Conservation (phyloP, 2,113 vertebrate species). For the Anseranas semipalmata region DNA sequence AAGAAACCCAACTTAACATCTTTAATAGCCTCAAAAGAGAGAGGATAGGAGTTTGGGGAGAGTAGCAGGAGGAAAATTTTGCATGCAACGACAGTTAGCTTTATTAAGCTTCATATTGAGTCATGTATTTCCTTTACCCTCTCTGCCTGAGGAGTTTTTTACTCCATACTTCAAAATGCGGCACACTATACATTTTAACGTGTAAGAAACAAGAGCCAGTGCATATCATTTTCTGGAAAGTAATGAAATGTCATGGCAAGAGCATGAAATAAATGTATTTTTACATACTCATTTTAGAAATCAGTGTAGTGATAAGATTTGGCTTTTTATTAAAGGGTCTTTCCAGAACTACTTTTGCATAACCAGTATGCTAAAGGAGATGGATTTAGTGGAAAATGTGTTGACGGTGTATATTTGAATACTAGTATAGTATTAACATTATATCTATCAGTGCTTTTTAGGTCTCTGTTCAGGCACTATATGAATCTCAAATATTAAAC, state of each 20-base stretch:
- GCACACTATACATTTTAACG: neutral
- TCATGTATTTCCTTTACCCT: constrained; percentile 25
- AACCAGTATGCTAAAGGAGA: neutral
- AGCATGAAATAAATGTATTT: neutral
- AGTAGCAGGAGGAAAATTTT: constrained; percentile 2
- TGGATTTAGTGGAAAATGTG: neutral
- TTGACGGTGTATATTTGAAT: neutral
- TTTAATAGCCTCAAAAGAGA: constrained; percentile 29
- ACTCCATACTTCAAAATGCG: neutral
- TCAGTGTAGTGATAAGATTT: neutral
- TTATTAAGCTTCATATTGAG: constrained; percentile 41
- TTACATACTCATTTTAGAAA: constrained; percentile 33
- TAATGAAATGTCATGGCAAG: constrained; percentile 24
- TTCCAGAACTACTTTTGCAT: neutral
- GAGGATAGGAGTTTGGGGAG: constrained; percentile 6
- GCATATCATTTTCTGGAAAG: neutral
- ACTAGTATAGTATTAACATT: neutral
- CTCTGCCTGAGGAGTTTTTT: constrained; percentile 13
- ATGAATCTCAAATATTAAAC: neutral
- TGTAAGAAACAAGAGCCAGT: neutral
- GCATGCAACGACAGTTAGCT: constrained; percentile 42
- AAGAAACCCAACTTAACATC: neutral
- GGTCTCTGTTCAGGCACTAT: neutral
- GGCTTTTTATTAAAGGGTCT: neutral
- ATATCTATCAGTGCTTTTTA: neutral